phyloP scores from a whole-genome alignment of 2,888 invertebrate species.

The Epirrhoe tristata region DNA sequence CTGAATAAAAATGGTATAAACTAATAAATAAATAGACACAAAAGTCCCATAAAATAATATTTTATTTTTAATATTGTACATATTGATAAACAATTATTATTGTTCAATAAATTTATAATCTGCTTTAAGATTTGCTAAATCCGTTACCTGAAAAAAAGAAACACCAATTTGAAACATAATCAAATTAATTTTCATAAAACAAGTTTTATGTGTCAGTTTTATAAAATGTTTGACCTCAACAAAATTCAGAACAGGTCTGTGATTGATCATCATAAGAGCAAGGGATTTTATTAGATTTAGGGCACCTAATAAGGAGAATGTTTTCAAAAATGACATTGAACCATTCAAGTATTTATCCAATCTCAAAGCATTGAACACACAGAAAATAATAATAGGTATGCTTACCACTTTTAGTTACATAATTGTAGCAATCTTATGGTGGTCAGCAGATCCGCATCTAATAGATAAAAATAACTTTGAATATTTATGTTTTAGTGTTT shows the following conservation, averaged over 20 bases:
- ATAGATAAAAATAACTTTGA: background rate
- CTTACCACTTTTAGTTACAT: background rate
- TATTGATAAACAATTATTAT: too few relatives aligned
- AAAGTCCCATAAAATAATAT: too few relatives aligned
- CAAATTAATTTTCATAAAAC: background rate
- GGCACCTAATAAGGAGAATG: background rate
- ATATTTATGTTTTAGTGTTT: background rate
- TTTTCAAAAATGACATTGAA: background rate
- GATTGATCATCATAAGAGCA: conserved; percentile 68
- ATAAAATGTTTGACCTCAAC: conserved; percentile 63
- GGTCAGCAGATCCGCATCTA: background rate
- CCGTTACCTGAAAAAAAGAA: conserved; percentile 7
- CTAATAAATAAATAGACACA: too few relatives aligned
- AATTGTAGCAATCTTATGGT: too few relatives aligned
- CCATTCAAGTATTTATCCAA: too few relatives aligned
- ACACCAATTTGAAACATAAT: background rate
- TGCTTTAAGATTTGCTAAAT: background rate
- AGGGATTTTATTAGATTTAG: background rate
- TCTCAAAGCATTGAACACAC: too few relatives aligned
- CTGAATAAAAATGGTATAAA: too few relatives aligned
- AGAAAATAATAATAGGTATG: background rate
- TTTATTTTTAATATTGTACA: too few relatives aligned
- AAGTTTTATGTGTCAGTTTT: conserved; percentile 47
- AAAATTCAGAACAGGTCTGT: conserved; percentile 83
- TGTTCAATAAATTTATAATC: conserved; percentile 16